These are phyloP conservation scores for Plectropomus leopardus DNA, from an alignment of 2,113 vertebrate genomes.

Conservation along the genomic window DNA sequence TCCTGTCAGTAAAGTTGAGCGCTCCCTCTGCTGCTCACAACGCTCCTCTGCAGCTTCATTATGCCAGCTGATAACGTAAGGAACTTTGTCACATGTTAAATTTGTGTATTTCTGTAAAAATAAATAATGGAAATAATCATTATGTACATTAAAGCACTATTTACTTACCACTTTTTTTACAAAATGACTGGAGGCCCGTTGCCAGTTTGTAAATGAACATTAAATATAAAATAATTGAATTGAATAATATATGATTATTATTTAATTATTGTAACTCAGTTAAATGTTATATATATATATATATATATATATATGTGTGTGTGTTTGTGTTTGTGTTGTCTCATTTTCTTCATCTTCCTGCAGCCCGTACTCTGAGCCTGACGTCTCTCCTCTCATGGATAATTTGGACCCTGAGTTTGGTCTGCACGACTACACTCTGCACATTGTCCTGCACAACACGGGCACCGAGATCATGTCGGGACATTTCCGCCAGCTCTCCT, in stretches of 20 bases:
- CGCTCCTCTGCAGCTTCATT: not conserved
- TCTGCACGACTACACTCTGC: slow-evolving; percentile 56
- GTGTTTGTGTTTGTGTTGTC: not conserved
- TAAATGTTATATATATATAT: no score
- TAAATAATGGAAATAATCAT: not conserved
- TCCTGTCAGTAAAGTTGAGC: no score
- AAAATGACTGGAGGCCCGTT: no score
- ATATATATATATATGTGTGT: no score
- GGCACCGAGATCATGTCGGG: slow-evolving; percentile 41
- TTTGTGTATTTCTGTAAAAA: not conserved
- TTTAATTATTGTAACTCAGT: no score
- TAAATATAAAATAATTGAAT: no score
- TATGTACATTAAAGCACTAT: no score
- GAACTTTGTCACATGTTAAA: no score
- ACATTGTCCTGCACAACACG: slow-evolving; percentile 69
- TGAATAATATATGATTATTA: no score
- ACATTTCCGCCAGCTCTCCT: slow-evolving; percentile 48
- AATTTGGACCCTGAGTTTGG: slow-evolving; percentile 20
- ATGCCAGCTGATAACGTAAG: no score
- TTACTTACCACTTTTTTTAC: no score
- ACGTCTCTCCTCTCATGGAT: rapidly evolving
- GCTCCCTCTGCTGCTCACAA: not conserved
- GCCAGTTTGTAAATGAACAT: no score
- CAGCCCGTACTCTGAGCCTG: slow-evolving; percentile 58
- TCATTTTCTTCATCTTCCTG: not conserved